Conservation (phyloP, 2,113 vertebrate genomes). For the Dermatemys mawii region DNA sequence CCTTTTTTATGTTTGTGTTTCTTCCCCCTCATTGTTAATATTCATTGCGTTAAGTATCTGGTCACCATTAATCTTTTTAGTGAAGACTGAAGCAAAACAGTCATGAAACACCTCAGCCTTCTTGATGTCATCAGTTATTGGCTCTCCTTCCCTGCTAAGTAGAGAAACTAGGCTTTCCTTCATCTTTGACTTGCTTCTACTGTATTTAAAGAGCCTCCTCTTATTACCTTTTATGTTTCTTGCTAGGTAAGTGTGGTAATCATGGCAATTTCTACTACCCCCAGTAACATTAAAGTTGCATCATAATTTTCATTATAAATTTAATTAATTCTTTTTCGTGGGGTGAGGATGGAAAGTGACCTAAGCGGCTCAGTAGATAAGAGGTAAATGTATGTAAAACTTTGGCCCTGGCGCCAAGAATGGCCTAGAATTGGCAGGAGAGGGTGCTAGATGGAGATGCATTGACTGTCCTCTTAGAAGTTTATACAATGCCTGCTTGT, state of each 20-base stretch:
- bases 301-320: neutral
- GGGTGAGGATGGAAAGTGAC: neutral
- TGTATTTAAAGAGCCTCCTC: neutral
- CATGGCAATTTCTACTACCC: neutral
- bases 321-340: neutral
- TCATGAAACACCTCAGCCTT: neutral
- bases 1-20: neutral
- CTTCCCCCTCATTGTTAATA: neutral
- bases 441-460: neutral
- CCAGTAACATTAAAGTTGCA: neutral
- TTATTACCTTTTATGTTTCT: neutral
- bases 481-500: neutral
- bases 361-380: neutral
- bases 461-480: neutral
- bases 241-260: neutral
- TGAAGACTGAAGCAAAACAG: neutral
- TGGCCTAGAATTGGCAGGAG: neutral
- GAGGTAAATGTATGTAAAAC: neutral
- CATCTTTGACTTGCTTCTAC: neutral
- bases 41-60: neutral
- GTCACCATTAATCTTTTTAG: neutral
- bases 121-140: neutral
- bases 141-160: neutral
- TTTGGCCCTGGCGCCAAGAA: neutral
- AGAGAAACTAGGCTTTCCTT: neutral